Conservation (phyloP, 2,888 invertebrate species). For the Nemurella pictetii region DNA sequence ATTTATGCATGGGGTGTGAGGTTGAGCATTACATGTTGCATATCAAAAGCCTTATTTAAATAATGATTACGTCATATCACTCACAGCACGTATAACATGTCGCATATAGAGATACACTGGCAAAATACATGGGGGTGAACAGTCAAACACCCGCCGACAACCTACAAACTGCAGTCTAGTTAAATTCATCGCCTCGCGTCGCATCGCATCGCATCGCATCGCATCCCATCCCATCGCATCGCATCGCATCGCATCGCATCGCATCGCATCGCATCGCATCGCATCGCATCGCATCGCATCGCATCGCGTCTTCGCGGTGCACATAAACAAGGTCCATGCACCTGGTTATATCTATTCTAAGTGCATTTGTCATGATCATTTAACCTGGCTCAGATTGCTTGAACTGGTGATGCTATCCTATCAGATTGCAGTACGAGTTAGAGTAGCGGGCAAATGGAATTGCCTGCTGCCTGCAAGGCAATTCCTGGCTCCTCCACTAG, state of each 20-base stretch:
- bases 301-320: no score
- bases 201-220: background rate
- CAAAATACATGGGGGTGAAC: background rate
- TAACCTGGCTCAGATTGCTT: no score
- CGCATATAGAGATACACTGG: background rate
- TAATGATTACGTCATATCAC: background rate
- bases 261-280: no score
- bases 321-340: no score
- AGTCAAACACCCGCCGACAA: background rate
- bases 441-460: no score
- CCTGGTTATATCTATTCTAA: no score
- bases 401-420: no score
- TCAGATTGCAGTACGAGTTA: no score
- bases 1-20: background rate
- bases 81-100: background rate
- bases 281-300: no score
- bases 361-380: background rate
- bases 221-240: no score
- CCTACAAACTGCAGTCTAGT: background rate
- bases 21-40: background rate
- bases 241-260: no score
- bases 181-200: no score
- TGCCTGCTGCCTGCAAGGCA: background rate
- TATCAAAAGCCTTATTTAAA: background rate
- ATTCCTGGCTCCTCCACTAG: background rate